Evolutionary conservation across 2,797 vertebrate genomes (phyloP), one percentile per base, ranked within the genome.

Genomic region (Falco rusticolus): DNA sequence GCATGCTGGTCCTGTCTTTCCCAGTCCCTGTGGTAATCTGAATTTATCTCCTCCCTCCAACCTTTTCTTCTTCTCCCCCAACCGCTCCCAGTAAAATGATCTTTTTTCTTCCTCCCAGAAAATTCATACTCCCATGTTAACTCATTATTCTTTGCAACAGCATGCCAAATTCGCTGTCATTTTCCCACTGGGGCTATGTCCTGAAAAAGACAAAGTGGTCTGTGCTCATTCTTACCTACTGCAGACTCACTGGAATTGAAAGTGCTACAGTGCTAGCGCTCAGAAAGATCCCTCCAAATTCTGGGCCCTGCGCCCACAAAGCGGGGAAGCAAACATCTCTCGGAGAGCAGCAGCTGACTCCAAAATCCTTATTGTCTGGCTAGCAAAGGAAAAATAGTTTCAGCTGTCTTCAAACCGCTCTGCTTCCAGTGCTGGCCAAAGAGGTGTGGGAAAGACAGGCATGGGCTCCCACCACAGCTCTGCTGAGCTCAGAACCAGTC

Each of bases 81-180:
- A 77, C 64, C 1, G 59, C 78, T 93, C 47, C 75, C 45, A 93
- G 84, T 85, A 94, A 95, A 95, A 92, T n/a, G 20, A 83, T 80
- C n/a, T 84, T 91, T 87, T 69, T 80, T 87, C 74, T 92, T 90
- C 53, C 59, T 89, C 57, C 33, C 48, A 84, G 83, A 95, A 97
- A 96, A 95, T 93, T 95, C 84, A 69, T 85, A 93, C 78, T 96
- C 93, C 94, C 92, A 89, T 89, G 93, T 95, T 94, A 96, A 69
- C 89, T 96, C 95, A 94, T 94, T 94, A 95, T 65, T 96, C 93
- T 91, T 93, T 88, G 76, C 89, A 94, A 84, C 47, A 89, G 87
- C 65, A 91, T 94, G 87, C 95, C 93, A 97, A 91, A 95, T 84
- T 71, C 24, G 12, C 74, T 88, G 94, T 81, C 79, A 81, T 90